Percentiles rank a stretch among this genome's conserved stretches.
phyloP scores from a whole-genome alignment of 2,797 vertebrate species.

The Valencia hispanica region DNA sequence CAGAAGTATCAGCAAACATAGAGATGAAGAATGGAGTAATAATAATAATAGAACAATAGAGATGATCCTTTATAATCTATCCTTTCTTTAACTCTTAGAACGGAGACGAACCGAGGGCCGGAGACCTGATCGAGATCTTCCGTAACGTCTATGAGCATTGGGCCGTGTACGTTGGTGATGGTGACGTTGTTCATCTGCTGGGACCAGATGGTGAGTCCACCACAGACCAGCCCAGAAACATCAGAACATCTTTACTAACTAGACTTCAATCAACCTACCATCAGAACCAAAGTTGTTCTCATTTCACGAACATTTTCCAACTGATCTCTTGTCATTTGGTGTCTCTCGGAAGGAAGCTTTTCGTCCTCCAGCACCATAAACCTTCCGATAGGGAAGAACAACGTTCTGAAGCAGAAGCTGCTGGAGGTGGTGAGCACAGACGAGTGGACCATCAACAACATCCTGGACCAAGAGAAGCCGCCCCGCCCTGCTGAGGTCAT shows the following conservation, averaged over 20 bases:
- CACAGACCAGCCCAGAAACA: not conserved
- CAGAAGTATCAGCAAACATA: not conserved
- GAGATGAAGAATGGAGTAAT: not conserved
- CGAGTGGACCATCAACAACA: not conserved
- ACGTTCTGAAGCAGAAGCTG: not conserved
- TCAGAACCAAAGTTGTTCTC: not conserved
- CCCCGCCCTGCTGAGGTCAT: not conserved
- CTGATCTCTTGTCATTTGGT: not conserved
- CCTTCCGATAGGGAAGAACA: not conserved
- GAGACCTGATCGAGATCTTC: slow-evolving; percentile 16
- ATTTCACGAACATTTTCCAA: not conserved
- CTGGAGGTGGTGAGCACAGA: not conserved
- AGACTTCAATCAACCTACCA: not conserved
- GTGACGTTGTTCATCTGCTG: not conserved
- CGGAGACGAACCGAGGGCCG: not conserved
- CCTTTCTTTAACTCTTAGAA: not conserved
- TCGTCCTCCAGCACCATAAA: not conserved
- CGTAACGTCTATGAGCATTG: slow-evolving; percentile 3
- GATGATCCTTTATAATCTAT: not conserved
- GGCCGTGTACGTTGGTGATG: slow-evolving; percentile 10
- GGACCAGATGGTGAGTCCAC: not conserved
- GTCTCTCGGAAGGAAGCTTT: not conserved
- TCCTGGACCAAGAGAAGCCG: not conserved
- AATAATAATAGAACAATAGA: not conserved
- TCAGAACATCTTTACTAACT: not conserved